phyloP scores from a whole-genome alignment of 2,797 vertebrate genomes.

The Bryconaethiops microstoma region DNA sequence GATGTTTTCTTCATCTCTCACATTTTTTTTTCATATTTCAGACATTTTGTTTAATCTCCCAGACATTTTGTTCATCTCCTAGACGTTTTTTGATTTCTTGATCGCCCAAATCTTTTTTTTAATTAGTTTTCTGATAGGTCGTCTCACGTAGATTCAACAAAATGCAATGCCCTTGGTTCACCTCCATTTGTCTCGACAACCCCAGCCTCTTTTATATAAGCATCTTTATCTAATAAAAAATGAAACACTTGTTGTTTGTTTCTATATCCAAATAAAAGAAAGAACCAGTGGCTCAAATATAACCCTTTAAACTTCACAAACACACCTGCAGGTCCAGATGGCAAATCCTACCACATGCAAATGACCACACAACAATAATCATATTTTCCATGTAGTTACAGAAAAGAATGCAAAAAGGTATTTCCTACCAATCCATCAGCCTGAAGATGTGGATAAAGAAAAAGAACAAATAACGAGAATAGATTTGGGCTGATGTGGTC shows the following conservation, averaged over 20 bases:
- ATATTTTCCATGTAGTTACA: neutral
- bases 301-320: neutral
- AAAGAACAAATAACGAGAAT: neutral
- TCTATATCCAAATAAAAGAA: neutral
- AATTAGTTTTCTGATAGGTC: neutral
- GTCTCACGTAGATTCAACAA: neutral
- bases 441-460: neutral
- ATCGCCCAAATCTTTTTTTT: neutral
- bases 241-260: neutral
- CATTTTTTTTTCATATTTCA: neutral
- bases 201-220: neutral
- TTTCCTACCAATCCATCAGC: neutral
- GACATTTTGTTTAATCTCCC: neutral
- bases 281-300: neutral
- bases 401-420: neutral
- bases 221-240: constrained; percentile 33
- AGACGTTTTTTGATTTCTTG: neutral
- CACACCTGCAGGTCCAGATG: neutral
- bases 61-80: neutral
- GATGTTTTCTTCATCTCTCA: neutral
- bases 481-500: neutral
- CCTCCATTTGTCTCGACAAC: neutral
- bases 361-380: neutral
- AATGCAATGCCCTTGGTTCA: neutral
- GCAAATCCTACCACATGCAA: neutral